Evolutionary conservation across 1,140 invertebrate genomes (phyloP), one percentile per base, ranked within the genome.

Genomic region (Scaptomyza graminum): DNA sequence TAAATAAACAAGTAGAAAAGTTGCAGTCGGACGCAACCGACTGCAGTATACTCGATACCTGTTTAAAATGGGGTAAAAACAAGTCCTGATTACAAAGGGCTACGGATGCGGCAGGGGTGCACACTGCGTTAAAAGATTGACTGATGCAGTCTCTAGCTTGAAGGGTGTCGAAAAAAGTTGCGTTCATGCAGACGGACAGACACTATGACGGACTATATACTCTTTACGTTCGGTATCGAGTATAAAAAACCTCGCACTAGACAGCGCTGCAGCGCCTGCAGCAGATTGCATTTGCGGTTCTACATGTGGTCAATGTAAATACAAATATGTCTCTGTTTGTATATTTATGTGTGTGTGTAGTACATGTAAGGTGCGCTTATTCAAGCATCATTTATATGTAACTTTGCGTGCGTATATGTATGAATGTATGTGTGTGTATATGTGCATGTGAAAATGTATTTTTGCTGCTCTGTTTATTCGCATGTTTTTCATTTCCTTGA

Each of bases 211-310:
- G 18, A 22, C 18, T 0, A 22, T 22, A 22, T 2, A 22, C 18
- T 22, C 18, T 2, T 22, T 22, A 22, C 18, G 2, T 22, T 22
- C 1, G 18, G 18, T 22, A 22, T 22, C 28, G 28, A 31, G 7
- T 0, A 60, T 4, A 41, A 41, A 41, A 41, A 41, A 41, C 8
- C 3, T 41, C 50, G 79, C 62, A 66, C 46, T 62, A 59, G 49
- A 66, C 43, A 52, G n/a, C 55, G 43, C 51, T 62, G 63, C 43
- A 52, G n/a, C 55, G 43, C 51, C 67, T 52, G 37, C 64, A 75
- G 75, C 72, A 87, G 83, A 87, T 83, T 83, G 72, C 83, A 87
- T 83, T 83, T 87, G 83, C 67, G 82, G 83, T 88, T 46, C 70
- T 66, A 50, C 62, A 15, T 61, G 47, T 56, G 78, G 69, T 64